Conservation (phyloP, 2,888 invertebrate species). For the Chouioia cunea region DNA sequence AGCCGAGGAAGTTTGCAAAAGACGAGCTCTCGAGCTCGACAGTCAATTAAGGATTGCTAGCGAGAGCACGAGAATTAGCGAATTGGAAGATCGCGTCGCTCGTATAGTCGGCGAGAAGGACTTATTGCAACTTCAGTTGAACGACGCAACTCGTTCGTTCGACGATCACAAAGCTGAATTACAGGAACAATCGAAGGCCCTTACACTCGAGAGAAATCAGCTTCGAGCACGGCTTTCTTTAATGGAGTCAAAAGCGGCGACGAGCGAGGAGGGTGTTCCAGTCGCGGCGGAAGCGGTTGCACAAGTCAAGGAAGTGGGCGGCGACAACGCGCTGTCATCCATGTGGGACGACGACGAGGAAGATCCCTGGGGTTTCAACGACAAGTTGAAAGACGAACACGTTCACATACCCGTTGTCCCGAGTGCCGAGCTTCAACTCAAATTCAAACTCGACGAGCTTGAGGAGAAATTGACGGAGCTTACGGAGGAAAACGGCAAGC, state of each 20-base stretch:
- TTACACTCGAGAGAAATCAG: slow-evolving; percentile 47
- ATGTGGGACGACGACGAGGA: slow-evolving; percentile 66
- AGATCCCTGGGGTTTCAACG: slow-evolving; percentile 76
- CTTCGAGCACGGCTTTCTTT: slow-evolving; percentile 11
- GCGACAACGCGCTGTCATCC: not conserved
- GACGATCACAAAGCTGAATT: slow-evolving; percentile 52
- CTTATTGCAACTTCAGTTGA: slow-evolving; percentile 56
- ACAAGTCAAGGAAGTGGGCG: too few relatives aligned
- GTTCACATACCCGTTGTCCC: slow-evolving; percentile 49
- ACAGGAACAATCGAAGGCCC: slow-evolving; percentile 50
- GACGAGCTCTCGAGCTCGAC: slow-evolving; percentile 52
- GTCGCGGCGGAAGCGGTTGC: too few relatives aligned
- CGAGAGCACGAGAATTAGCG: slow-evolving; percentile 45
- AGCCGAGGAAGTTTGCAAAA: slow-evolving; percentile 50
- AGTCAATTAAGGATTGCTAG: slow-evolving; percentile 48
- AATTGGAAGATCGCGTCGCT: slow-evolving; percentile 51
- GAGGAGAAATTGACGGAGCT: slow-evolving; percentile 74
- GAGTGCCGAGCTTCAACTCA: slow-evolving; percentile 58
- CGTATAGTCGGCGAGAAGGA: slow-evolving; percentile 53
- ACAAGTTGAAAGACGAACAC: slow-evolving; percentile 56
- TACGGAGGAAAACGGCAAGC: slow-evolving; percentile 72
- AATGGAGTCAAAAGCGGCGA: too few relatives aligned
- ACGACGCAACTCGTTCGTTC: slow-evolving; percentile 53
- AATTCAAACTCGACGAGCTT: slow-evolving; percentile 71
- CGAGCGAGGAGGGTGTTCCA: too few relatives aligned